Evolutionary conservation across 2,888 invertebrate species (phyloP), one percentile per base, ranked within the genome.

Genomic region (Chrysina gloriosa): DNA sequence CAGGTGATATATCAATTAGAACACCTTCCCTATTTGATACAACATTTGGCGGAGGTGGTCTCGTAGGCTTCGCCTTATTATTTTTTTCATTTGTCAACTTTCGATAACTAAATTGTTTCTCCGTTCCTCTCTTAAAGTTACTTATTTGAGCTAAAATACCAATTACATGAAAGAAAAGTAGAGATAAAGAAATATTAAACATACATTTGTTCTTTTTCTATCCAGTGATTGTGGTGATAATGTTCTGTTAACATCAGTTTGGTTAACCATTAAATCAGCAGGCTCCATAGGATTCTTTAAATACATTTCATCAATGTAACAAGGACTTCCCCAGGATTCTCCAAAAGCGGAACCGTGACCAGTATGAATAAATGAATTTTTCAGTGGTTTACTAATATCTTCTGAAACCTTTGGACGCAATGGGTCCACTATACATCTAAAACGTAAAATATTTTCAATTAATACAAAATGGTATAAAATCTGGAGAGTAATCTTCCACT

Each of bases 241-340:
- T 4, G 81, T 72, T 25, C 16, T 61, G 67, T 69, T 74, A 0
- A 73, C 64, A 1, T 81, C 80, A 2, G 81, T 77, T 4, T 80
- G 76, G 19, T 85, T 80, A 0, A 88, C 89, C 36, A 88, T 82
- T 0, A 90, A 78, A 77, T 90, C 90, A 0, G 89, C 89, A 0
- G 90, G 90, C 72, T 89, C 88, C 91, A 92, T 91, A 0, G 92
- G 92, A 82, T 92, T 92, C 61, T 88, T 85, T 64, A 93, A 82
- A 79, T 92, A 93, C 75, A 92, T 89, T 80, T 92, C 90, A 78
- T 95, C 95, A 70, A 95, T 93, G 68, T 85, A 87, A 1, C 88
- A 87, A 0, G 94, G 93, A 76, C 90, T 90, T 0, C 96, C 96
- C 96, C 96, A 96, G 3, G 91, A 90, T 74, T 91, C 90, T 1